phyloP scores from a whole-genome alignment of 2,888 invertebrate species.

The Rhamnusium bicolor region DNA sequence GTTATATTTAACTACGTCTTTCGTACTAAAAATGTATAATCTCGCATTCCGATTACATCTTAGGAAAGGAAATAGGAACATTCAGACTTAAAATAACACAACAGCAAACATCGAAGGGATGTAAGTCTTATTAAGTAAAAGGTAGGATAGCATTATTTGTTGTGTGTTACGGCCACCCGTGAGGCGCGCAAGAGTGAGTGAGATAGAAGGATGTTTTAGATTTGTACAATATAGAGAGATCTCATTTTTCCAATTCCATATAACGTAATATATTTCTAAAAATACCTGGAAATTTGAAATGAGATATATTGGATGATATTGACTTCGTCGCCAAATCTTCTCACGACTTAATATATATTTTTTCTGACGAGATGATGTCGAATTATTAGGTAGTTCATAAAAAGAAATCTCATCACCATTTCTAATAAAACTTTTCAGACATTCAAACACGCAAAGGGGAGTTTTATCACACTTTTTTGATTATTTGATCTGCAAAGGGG shows the following conservation, averaged over 20 bases:
- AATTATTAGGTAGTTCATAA: constrained; percentile 24
- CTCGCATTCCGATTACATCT: background rate
- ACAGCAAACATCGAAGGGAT: background rate
- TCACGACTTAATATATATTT: constrained; percentile 1
- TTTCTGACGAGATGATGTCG: constrained; percentile 14
- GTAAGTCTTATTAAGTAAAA: constrained; percentile 5
- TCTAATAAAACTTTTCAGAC: constrained; percentile 5
- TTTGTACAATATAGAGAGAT: background rate
- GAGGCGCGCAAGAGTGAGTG: background rate
- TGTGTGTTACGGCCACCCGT: background rate
- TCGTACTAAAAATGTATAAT: background rate
- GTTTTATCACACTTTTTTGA: background rate
- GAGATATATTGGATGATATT: constrained; percentile 37
- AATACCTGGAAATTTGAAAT: constrained; percentile 38
- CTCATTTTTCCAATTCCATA: constrained; percentile 33
- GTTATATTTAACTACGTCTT: background rate
- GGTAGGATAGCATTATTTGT: constrained; percentile 1
- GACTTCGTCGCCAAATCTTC: constrained; percentile 5
- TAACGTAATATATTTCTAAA: constrained; percentile 34
- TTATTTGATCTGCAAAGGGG: background rate
- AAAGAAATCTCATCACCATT: constrained; percentile 30
- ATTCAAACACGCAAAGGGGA: background rate
- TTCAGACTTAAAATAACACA: background rate
- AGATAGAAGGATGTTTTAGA: background rate
- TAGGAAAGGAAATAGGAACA: background rate